Base-by-base conservation (phyloP, 2,888 invertebrate species). In the Danaus chrysippus region DNA sequence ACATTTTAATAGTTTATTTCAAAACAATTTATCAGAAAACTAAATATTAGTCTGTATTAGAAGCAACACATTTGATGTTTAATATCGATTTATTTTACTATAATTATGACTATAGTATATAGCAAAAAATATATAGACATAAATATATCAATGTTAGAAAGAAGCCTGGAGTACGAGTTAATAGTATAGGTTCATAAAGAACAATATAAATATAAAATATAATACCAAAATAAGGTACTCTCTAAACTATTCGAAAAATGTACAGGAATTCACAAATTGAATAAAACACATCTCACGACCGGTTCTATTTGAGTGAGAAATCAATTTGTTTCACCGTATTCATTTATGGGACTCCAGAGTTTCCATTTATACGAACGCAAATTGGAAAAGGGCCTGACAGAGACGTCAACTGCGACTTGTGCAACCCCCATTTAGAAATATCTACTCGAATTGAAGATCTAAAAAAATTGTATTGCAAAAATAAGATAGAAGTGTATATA, bases 321-420 rank as follows among this genome's bases (percentile, higher is more conserved):
- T 87, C 89, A 89, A 89, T 88, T 88, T 84, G 87, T 85, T 86
- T 86, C 82, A 82, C 82, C 86, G 80, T 82, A 87, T 88, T 87
- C 87, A 88, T 88, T 89, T 86, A 86, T 89, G 84, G 82, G 84
- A 86, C 84, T 81, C 82, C 78, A 84, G 82, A 82, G 78, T 80
- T 86, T 81, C 84, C 84, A 87, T 89, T 88, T 88, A 85, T 86
- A 83, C 83, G 81, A 82, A 84, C 84, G 82, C 84, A 87, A 89
- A 89, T 90, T 89, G 89, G 83, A 88, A 87, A 83, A 66, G 84
- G 86, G 87, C 84, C 86, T 79, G 82, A 81, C 83, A 82, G 81
- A 82, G 86, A 84, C 87, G 87, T 86, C 87, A 84, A 82, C 81
- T 83, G 86, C 78, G 85, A 87, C 85, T 87, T 87, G 84, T 86